Base-by-base conservation (phyloP, 30 jellyfish, hydroid and myxozoan genomes). In the Pelagia noctiluca region DNA sequence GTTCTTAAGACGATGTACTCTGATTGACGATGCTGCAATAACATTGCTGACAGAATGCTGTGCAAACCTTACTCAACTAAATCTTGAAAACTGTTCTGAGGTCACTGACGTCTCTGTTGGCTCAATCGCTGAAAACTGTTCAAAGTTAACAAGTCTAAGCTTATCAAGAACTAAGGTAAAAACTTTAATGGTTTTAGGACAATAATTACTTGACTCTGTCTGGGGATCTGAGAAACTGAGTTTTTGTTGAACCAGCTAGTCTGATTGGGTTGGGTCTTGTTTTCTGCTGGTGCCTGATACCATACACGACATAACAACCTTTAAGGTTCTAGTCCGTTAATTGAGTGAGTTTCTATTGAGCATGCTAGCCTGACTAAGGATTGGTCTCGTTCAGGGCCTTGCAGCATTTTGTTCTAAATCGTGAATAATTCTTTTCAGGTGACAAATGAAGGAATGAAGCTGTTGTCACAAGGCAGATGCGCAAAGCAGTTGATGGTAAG, bases 101-200 rank as follows among this genome's bases (percentile, higher is more conserved):
- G 46, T 77, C 3, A 87, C 96, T 65, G 91, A 79, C 48, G 12
- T 7, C 24, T 50, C 83, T 19, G 80, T 62, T n/a, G 52, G 35
- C 31, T 19, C 67, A 34, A 52, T 79, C 0, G 76, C 88, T 7
- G 35, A 28, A 29, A 30, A 69, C 25, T 5, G 74, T 26, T 2
- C 83, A 18, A 72, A 70, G 33, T 5, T 87, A 65, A 31, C 60
- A 37, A 29, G 88, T 66, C 50, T 87, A 3, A 80, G 78, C 54
- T 57, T 87, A 42, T 68, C 88, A 28, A 78, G 84, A 78, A 87
- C 96, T 13, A 73, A 87, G 85, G 91, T 77, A 35, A 16, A 34
- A 35, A 3, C 5, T 31, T 13, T 80, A 50, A 33, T 28, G 32
- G n/a, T 24, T 80, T 33, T 26, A 33, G 7, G 22, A 19, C 26